Evolutionary conservation across 2,113 vertebrate genomes (phyloP).

Genomic region (Alethe diademata): DNA sequence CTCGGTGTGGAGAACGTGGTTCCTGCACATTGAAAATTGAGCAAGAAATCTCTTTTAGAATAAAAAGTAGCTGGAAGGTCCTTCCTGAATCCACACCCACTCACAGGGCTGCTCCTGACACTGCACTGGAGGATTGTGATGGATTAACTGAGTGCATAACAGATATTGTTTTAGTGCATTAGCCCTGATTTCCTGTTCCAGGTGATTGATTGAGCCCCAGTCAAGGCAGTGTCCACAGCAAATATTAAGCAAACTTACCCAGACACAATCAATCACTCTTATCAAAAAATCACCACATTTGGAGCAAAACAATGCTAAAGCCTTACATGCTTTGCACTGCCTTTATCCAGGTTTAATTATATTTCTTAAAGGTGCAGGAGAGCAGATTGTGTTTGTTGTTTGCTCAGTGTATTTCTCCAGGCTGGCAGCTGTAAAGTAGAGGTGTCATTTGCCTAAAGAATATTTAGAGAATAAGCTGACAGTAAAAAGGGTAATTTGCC

Average conservation of each 20-base stretch:
- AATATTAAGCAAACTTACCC: conserved; percentile 64
- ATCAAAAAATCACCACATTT: conserved; percentile 42
- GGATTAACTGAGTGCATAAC: conserved; percentile 54
- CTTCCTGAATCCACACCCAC: neutral
- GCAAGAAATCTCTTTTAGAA: neutral
- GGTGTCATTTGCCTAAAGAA: neutral
- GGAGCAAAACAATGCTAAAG: neutral
- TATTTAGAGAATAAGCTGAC: neutral
- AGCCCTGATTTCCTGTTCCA: conserved; percentile 67
- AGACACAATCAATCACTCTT: conserved; percentile 63
- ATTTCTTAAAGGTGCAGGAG: neutral
- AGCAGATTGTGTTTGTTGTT: neutral
- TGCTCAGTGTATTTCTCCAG: neutral
- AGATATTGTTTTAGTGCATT: conserved; percentile 69
- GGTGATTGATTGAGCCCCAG: conserved; percentile 65
- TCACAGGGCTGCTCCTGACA: neutral
- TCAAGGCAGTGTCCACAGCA: conserved; percentile 49
- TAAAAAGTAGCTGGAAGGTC: neutral
- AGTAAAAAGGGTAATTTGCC: neutral
- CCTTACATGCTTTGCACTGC: neutral
- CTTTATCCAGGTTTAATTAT: neutral
- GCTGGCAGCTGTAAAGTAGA: neutral
- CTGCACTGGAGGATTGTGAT: conserved; percentile 55
- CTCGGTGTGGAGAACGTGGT: neutral
- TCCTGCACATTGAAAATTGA: neutral